phyloP scores from a whole-genome alignment of 2,797 vertebrate species.

The Sebastes vulpes region DNA sequence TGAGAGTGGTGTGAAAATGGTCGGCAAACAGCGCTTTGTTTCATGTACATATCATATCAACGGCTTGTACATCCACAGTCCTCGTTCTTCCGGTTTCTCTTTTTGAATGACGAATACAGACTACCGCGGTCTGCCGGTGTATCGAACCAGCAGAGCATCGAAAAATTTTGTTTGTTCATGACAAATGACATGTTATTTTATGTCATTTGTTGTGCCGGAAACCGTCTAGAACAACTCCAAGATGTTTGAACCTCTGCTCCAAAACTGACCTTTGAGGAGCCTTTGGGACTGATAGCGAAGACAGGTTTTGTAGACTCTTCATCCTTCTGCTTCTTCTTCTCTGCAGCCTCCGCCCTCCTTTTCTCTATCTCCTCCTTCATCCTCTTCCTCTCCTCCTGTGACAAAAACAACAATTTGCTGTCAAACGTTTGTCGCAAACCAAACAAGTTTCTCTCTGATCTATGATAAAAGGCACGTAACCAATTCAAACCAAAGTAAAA shows the following conservation, averaged over 20 bases:
- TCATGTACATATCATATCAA: too few species aligned
- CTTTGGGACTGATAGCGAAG: slow-evolving; percentile 93
- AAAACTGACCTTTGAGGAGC: slow-evolving; percentile 91
- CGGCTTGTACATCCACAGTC: too few species aligned
- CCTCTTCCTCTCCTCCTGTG: slow-evolving; percentile 94
- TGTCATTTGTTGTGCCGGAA: neutral
- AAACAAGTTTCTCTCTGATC: too few species aligned
- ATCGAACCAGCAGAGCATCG: neutral
- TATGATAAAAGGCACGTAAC: too few species aligned
- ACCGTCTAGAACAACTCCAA: neutral
- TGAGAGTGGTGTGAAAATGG: too few species aligned
- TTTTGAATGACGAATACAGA: neutral
- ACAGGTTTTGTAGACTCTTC: slow-evolving; percentile 86
- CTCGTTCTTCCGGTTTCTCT: neutral
- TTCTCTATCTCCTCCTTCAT: slow-evolving; percentile 97
- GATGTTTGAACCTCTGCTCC: neutral
- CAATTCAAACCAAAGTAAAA: too few species aligned
- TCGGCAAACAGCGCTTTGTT: rapidly evolving
- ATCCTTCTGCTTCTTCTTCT: slow-evolving; percentile 92
- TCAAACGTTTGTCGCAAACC: neutral
- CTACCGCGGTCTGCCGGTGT: too few species aligned
- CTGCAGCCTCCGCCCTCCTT: slow-evolving; percentile 95
- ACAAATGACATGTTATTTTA: neutral
- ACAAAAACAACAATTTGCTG: neutral
- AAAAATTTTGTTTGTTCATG: neutral